These are phyloP conservation scores for Temnothorax longispinosus DNA, from an alignment of 1,140 invertebrate genomes.

Conservation along the genomic window DNA sequence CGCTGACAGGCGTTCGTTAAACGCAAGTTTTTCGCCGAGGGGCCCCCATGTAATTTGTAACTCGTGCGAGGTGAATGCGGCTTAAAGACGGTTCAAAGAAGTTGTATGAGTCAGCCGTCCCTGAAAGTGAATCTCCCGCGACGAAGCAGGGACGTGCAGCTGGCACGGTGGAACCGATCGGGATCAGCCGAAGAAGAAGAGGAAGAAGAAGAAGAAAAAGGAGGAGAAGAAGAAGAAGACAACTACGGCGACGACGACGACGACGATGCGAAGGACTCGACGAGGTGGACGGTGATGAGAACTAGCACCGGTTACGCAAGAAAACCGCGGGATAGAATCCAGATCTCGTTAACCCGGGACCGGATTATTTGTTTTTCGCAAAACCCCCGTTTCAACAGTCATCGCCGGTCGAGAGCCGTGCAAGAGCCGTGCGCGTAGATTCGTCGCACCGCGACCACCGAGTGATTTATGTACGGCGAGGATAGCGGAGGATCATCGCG, in stretches of 20 bases:
- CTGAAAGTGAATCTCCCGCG: slow-evolving; percentile 65
- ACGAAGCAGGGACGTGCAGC: slow-evolving; percentile 44
- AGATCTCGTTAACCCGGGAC: slow-evolving; percentile 77
- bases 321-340: slow-evolving; percentile 74
- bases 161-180: slow-evolving; percentile 58
- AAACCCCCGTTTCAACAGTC: slow-evolving; percentile 68
- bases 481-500: slow-evolving; percentile 41
- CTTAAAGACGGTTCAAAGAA: slow-evolving; percentile 42
- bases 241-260: neutral
- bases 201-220: slow-evolving; percentile 46
- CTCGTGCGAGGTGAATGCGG: slow-evolving; percentile 58
- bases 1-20: slow-evolving; percentile 57
- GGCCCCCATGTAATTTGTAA: slow-evolving; percentile 59
- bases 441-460: slow-evolving; percentile 25
- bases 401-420: slow-evolving; percentile 8
- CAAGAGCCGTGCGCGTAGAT: neutral
- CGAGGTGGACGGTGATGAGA: slow-evolving; percentile 61
- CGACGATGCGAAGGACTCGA: slow-evolving; percentile 11
- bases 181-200: slow-evolving; percentile 27
- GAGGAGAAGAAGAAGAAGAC: neutral
- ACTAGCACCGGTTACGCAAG: slow-evolving; percentile 76
- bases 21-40: slow-evolving; percentile 38
- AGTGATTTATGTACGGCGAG: slow-evolving; percentile 45
- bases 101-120: slow-evolving; percentile 36
- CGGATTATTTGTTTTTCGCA: slow-evolving; percentile 72